Evolutionary conservation across 2,888 invertebrate genomes (phyloP).

Genomic region (Meganola albula): DNA sequence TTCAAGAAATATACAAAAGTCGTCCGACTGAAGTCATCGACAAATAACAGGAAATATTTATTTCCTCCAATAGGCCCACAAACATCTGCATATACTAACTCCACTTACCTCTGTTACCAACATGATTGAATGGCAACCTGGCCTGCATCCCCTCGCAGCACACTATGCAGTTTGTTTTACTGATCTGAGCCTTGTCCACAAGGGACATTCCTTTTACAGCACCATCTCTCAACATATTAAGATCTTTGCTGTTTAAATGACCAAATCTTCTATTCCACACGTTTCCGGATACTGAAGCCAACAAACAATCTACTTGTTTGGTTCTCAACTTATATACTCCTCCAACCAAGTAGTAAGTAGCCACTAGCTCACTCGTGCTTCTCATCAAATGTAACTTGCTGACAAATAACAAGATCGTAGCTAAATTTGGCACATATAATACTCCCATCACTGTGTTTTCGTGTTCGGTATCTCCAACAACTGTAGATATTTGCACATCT

Average conservation of each 20-base stretch:
- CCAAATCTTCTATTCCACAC: constrained; percentile 8
- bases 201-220: constrained; percentile 3
- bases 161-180: constrained; percentile 9
- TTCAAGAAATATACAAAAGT: constrained; percentile 12
- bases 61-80: constrained; percentile 10
- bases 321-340: constrained; percentile 22
- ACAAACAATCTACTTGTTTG: background rate
- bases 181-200: background rate
- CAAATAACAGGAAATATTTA: constrained; percentile 6
- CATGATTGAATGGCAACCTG: constrained; percentile 16
- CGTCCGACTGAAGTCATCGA: constrained; percentile 13
- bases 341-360: constrained; percentile 8
- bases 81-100: constrained; percentile 1
- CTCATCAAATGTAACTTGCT: constrained; percentile 20
- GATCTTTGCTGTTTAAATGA: constrained; percentile 2
- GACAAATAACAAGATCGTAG: constrained; percentile 17
- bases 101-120: constrained; percentile 11
- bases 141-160: constrained; percentile 25
- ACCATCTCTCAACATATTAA: background rate
- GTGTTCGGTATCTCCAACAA: too few species aligned
- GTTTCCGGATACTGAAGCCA: constrained; percentile 3
- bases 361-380: constrained; percentile 12
- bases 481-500: constrained; percentile 1
- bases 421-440: constrained; percentile 24
- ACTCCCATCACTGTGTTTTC: too few species aligned